Evolutionary conservation across 2,888 invertebrate species (phyloP).

Genomic region (Heteromurus nitidus): DNA sequence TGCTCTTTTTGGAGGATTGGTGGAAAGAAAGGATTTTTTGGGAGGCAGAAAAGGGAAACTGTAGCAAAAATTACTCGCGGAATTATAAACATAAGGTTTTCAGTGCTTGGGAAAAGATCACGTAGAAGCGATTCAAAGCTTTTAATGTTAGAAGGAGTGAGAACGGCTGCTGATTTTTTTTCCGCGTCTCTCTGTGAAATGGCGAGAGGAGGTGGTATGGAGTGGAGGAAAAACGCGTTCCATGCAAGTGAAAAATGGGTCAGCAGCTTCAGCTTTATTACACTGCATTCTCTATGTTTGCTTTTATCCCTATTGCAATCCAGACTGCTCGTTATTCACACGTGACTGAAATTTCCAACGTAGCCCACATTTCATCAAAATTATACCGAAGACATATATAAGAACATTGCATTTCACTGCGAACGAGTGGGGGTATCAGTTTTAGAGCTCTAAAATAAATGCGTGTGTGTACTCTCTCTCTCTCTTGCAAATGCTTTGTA

Average conservation of each 20-base stretch:
- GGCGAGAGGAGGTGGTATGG: no score
- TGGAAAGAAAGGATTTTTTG: background rate
- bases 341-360: slow-evolving; percentile 64
- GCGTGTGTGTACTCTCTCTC: background rate
- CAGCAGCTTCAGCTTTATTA: slow-evolving; percentile 60
- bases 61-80: slow-evolving; percentile 50
- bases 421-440: no score
- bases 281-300: slow-evolving; percentile 61
- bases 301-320: slow-evolving; percentile 60
- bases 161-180: no score
- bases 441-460: background rate
- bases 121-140: slow-evolving; percentile 33
- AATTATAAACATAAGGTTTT: slow-evolving; percentile 39
- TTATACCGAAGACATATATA: slow-evolving; percentile 30
- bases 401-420: slow-evolving; percentile 26
- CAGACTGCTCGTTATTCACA: slow-evolving; percentile 66
- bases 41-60: background rate
- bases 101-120: slow-evolving; percentile 27
- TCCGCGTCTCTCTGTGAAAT: no score
- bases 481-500: no score
- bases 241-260: slow-evolving; percentile 65
- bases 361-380: slow-evolving; percentile 64
- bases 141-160: background rate
- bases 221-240: no score
- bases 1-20: no score